Base-by-base conservation (phyloP, 1,140 invertebrate genomes). In the Parasteatoda tepidariorum region DNA sequence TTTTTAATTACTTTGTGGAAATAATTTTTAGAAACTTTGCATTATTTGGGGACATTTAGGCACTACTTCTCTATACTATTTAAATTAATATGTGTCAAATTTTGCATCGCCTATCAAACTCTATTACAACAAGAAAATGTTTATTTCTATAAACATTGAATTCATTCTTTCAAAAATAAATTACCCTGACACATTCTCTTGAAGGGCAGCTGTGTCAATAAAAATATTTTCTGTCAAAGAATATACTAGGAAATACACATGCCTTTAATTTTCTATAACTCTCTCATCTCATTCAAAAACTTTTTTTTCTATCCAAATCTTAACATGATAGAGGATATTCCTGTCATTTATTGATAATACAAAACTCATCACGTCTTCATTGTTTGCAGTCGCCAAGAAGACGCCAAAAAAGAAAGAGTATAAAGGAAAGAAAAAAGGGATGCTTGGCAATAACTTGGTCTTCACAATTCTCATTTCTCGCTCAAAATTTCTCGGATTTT, bases 381-480 rank as follows among this genome's bases (percentile, higher is more conserved):
- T 78, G 74, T 78, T 78, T 78, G 74, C 74, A 28, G 61, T 64
- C 48, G 18, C 38, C n/a, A 64, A 64, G 61, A 30, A 31, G 18
- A 4, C 9, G 9, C 41, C 41, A 28, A 31, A 22, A 4, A 26
- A 62, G 18, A 24, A 9, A 28, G 26, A 48, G n/a, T 15, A n/a
- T n/a, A n/a, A n/a, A n/a, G n/a, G n/a, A 34, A 9, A 41, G 15
- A 31, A 75, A 76, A 64, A 54, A 31, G 26, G 4, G 31, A 54
- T 57, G n/a, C 54, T 13, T 18, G 9, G 38, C 70, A 24, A 24
- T 24, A 54, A 61, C n/a, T n/a, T n/a, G 55, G 30, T 33, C 38
- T 28, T 26, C 15, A 61, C 71, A 11, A 57, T 73, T 57, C 54
- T 30, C 9, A 33, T 41, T 59, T 73, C 38, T 31, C 61, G 6